A percentile compares a stretch with the other conserved stretches of the same genome.
phyloP scores from a whole-genome alignment of 2,888 invertebrate species.

The Drosophila putrida region DNA sequence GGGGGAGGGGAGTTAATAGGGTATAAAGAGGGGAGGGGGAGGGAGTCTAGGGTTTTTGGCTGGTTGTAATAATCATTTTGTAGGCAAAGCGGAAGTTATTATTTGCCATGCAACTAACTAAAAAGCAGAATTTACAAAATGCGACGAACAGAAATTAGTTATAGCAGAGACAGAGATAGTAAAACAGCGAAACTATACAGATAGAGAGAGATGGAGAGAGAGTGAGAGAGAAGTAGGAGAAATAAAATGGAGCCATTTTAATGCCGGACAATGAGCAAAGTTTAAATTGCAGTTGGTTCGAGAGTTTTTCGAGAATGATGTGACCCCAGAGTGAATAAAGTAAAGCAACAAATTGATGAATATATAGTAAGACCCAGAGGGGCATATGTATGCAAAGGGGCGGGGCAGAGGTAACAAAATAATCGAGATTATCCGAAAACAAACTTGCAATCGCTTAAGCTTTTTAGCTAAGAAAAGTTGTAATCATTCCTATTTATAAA shows the following conservation, averaged over 20 bases:
- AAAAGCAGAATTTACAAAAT: slow-evolving; percentile 47
- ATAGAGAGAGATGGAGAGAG: background rate
- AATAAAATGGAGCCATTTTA: slow-evolving; percentile 23
- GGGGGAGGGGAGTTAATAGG: background rate
- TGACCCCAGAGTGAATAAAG: slow-evolving; percentile 15
- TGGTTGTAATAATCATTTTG: slow-evolving; percentile 61
- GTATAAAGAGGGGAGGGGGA: slow-evolving; percentile 2
- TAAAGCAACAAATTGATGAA: slow-evolving; percentile 32
- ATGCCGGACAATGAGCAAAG: slow-evolving; percentile 53
- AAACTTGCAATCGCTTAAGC: background rate
- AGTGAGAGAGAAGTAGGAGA: background rate
- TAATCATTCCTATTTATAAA: background rate
- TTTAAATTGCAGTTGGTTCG: slow-evolving; percentile 71
- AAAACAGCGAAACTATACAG: background rate
- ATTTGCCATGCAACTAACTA: slow-evolving; percentile 70
- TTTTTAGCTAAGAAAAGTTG: background rate
- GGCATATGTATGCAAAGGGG: background rate
- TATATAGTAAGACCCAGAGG: background rate
- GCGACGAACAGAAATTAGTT: slow-evolving; percentile 46
- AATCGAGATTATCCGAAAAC: background rate
- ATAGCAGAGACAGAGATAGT: slow-evolving; percentile 1
- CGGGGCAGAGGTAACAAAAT: background rate
- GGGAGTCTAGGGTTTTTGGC: slow-evolving; percentile 7
- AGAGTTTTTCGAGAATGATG: slow-evolving; percentile 29
- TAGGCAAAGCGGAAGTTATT: slow-evolving; percentile 76